Evolutionary conservation across 2,888 invertebrate genomes (phyloP), one percentile per base, ranked within the genome.

Genomic region (Tetanocera ferruginea): DNA sequence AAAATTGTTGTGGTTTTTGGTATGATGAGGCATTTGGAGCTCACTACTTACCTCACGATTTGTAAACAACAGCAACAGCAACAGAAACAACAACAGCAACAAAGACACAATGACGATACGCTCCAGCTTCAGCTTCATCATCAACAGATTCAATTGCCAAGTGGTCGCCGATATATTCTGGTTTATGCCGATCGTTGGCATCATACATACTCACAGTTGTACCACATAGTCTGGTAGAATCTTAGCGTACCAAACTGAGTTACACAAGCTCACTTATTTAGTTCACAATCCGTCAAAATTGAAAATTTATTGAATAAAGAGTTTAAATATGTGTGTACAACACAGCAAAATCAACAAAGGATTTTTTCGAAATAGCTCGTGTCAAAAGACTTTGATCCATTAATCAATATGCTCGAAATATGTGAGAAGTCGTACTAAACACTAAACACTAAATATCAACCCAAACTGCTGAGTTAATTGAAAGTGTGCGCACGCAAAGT

Each of bases 371-470:
- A 88, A 87, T 87, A 88, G 88, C 88, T 88, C 88, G 88, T 89
- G 89, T 89, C 89, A 88, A 88, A 88, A 88, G 89, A 85, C 88
- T 88, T 89, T 88, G 88, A 89, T 88, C 88, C 88, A 88, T 89
- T 88, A 88, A 88, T 88, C 89, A 88, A 87, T 88, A 85, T 86
- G 87, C 86, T 84, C 80, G 80, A 81, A 78, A 81, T 66, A 66
- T 77, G 57, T 66, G 52, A 62, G 28, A 55, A 60, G 62, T 51
- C 28, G 5, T 55, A 69, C 49, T 28, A 51, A 74, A 72, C 14
- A 34, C 23, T 55, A 60, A 17, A n/a, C n/a, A n/a, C n/a, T n/a
- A n/a, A 14, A n/a, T 11, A 9, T 3, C 28, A 67, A 57, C 23
- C 37, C 19, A 43, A 60, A 57, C 60, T 57, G 72, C 37, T 72